Base-by-base conservation (phyloP, 1,140 invertebrate genomes). In the Phenacoccus solenopsis region DNA sequence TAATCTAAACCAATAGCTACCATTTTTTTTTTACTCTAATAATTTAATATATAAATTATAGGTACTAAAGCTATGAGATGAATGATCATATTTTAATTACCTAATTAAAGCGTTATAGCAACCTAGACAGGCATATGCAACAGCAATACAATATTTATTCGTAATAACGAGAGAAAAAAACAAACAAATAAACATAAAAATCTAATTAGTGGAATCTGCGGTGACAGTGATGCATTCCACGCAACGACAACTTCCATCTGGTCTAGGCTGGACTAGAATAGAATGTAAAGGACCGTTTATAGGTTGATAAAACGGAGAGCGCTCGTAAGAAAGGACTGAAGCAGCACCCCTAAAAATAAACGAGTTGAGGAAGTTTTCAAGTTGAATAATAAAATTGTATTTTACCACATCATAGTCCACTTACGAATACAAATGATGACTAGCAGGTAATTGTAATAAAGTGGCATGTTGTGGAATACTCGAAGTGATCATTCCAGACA, bases 361-460 rank as follows among this genome's bases (percentile, higher is more conserved):
- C 20, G 16, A 38, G 9, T 38, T 10, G n/a, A 38, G n/a, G 9
- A 38, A 38, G n/a, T 38, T 38, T 38, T 38, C 32, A 38, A n/a
- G n/a, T 38, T 38, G 9, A 38, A 38, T 38, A n/a, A 38, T n/a
- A n/a, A n/a, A n/a, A n/a, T n/a, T n/a, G n/a, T n/a, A n/a, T n/a
- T n/a, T n/a, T n/a, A n/a, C n/a, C n/a, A n/a, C n/a, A n/a, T 49
- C 13, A n/a, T 16, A 49, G 20, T 64, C 25, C 22, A 64, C 59
- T 64, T 27, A 64, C 59, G 59, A 64, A 16, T 64, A 64, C 25
- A 64, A 9, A 64, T 64, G 59, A 64, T 64, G 59, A 64, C 20
- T 25, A 24, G 59, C 21, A 10, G 59, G 59, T 64, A 64, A 64
- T 27, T 64, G 59, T 16, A 64, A 25, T 16, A 64, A 20, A 5